A percentile compares a stretch with the other conserved stretches of the same genome.
Conservation (phyloP, 2,888 invertebrate genomes). For the Pseudeuparius sepicola region DNA sequence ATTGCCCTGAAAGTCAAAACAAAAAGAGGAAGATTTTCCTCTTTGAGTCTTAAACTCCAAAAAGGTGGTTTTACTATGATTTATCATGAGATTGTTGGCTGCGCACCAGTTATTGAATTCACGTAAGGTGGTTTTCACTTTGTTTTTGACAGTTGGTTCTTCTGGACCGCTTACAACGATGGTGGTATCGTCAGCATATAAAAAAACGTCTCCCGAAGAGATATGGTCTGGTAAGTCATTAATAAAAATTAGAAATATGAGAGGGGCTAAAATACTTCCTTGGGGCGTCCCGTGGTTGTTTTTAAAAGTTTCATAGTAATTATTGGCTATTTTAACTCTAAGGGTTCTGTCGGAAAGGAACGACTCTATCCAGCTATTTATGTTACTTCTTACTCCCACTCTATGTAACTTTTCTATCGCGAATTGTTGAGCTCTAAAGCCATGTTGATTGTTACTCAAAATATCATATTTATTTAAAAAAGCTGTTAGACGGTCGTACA, state of each 20-base stretch:
- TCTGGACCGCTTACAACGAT: background rate
- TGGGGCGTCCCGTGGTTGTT: background rate
- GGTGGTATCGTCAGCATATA: conserved; percentile 1
- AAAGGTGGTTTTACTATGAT: conserved; percentile 3
- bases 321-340: no score
- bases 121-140: background rate
- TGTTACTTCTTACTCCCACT: conserved; percentile 1
- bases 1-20: no score
- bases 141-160: background rate
- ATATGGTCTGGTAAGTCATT: background rate
- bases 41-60: no score
- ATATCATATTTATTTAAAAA: no score
- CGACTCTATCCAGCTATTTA: no score
- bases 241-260: background rate
- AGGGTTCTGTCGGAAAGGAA: no score
- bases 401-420: no score
- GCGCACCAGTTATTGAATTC: background rate
- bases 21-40: no score
- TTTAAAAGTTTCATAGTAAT: no score
- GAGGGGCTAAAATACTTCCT: conserved; percentile 2
- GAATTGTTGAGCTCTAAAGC: no score
- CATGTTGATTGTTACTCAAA: no score
- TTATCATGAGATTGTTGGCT: background rate
- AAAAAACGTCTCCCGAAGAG: background rate
- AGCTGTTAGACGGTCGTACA: no score